Evolutionary conservation across 2,888 invertebrate species (phyloP), one percentile per base, ranked within the genome.

Genomic region (Trachelus tabidus): DNA sequence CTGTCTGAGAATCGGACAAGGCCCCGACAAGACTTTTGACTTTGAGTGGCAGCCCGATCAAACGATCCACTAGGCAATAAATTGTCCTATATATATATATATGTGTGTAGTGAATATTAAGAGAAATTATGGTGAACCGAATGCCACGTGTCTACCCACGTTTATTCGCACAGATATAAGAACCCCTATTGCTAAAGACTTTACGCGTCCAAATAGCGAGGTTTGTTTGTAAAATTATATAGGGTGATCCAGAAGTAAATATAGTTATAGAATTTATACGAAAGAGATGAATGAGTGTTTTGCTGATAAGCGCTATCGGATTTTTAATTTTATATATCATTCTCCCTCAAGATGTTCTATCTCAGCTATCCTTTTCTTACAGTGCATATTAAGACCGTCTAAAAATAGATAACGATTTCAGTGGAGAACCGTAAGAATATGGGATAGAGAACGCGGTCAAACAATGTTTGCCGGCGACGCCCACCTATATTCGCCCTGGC

Each of bases 381-480:
- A 56, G 15, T 56, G 56, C 56, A 56, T 2, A 23, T 23, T 56
- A 56, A 56, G 56, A 78, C n/a, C 12, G 68, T 82, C 85, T 87
- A 87, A 87, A 87, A 85, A 87, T 88, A 88, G 86, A 84, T 84
- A 86, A 86, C 81, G 83, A 78, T 85, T 88, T 86, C 76, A 83
- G 85, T 81, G 79, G 76, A 77, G 74, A 56, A 56, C 56, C 23
- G 56, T 56, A 56, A 56, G 56, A 77, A 78, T 71, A 80, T 79
- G 83, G 83, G 85, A 88, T 81, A 85, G 88, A 85, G 88, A 89
- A 86, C 86, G 86, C 85, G 86, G 89, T 89, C 87, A 89, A 90
- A 87, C 86, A 89, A 88, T 90, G 90, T 90, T 90, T 90, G 90
- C 89, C 79, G 88, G 89, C 88, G 82, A 90, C 90, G 90, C 90